phyloP scores from a whole-genome alignment of 2,888 invertebrate species.

The Podotricha telesiphe region DNA sequence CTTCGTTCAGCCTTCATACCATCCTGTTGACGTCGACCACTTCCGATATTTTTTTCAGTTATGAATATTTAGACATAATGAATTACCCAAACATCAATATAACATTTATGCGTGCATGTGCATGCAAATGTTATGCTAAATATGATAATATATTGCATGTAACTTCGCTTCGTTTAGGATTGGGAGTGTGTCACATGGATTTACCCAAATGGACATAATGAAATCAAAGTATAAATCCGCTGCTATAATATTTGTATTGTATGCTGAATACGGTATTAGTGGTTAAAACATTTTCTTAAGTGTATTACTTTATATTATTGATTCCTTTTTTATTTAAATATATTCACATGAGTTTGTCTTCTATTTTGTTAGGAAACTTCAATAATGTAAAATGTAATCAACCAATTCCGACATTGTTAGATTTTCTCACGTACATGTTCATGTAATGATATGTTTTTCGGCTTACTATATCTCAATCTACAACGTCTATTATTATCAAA shows the following conservation, averaged over 20 bases:
- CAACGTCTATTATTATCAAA: conserved; percentile 48
- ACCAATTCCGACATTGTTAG: not conserved
- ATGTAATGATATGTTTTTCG: conserved; percentile 17
- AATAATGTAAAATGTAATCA: not conserved
- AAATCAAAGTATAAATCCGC: conserved; percentile 48
- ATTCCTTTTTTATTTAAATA: not conserved
- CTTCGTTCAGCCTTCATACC: conserved; percentile 17
- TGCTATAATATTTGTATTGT: conserved; percentile 28
- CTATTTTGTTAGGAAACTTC: not conserved
- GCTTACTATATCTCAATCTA: conserved; percentile 26
- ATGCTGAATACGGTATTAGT: not conserved
- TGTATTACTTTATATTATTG: conserved; percentile 36
- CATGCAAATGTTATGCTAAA: no score
- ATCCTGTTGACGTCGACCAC: conserved; percentile 14
- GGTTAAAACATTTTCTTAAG: not conserved
- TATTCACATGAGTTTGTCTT: not conserved
- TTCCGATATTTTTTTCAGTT: conserved; percentile 6
- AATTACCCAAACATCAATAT: not conserved
- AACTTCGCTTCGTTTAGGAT: conserved; percentile 62
- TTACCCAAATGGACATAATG: conserved; percentile 67
- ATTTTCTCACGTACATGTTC: conserved; percentile 14
- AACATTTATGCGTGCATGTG: not conserved
- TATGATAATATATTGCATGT: conserved; percentile 65
- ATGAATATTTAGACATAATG: conserved; percentile 3
- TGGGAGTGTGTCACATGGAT: conserved; percentile 68